These are phyloP conservation scores for Saguinus midas DNA, from an alignment of 2,113 vertebrate genomes.

Conservation along the genomic window DNA sequence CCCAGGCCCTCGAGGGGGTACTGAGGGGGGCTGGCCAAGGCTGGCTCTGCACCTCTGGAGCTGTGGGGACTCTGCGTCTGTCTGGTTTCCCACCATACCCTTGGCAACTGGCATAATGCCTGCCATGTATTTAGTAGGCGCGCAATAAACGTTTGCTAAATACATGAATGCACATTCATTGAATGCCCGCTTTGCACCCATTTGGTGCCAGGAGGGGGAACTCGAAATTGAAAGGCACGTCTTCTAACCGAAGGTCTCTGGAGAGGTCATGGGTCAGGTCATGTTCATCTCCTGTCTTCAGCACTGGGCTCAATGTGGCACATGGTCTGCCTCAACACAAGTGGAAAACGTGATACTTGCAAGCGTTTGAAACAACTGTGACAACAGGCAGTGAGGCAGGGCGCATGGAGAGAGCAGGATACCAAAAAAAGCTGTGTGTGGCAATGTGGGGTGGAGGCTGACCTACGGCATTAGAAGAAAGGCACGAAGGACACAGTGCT, in stretches of 20 bases:
- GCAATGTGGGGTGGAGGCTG: background rate
- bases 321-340: background rate
- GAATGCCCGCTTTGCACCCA: background rate
- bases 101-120: background rate
- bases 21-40: background rate
- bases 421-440: background rate
- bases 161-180: background rate
- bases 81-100: background rate
- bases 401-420: background rate
- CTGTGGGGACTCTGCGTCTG: background rate
- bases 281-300: background rate
- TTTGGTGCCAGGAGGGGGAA: background rate
- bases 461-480: slow-evolving; percentile 21
- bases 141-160: background rate
- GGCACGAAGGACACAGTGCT: background rate
- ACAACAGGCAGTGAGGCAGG: background rate
- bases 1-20: background rate
- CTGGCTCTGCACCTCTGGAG: background rate
- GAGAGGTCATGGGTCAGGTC: background rate
- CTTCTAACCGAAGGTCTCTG: background rate
- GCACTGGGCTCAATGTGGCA: background rate
- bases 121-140: background rate
- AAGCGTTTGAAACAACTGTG: background rate
- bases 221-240: background rate
- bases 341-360: background rate